phyloP scores from a whole-genome alignment of 2,888 invertebrate species.

The Euzophera pinguis region DNA sequence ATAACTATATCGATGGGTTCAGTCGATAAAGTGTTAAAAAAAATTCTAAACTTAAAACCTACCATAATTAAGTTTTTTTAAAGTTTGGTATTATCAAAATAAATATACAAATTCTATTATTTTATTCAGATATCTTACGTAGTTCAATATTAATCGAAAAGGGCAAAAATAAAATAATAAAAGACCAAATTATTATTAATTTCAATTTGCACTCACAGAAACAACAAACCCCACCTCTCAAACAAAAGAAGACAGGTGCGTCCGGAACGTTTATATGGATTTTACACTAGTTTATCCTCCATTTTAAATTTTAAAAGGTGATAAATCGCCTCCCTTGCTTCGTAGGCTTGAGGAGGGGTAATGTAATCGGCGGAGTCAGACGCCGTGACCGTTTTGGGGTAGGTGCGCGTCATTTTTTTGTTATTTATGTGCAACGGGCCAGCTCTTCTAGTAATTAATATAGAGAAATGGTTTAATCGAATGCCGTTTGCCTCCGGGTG shows the following conservation, averaged over 20 bases:
- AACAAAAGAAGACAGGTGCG: conserved; percentile 42
- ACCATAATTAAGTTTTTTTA: too few relatives aligned
- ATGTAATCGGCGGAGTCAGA: conserved; percentile 58
- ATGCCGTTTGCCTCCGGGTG: conserved; percentile 58
- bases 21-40: too few relatives aligned
- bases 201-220: not conserved
- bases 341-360: conserved; percentile 45
- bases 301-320: conserved; percentile 49
- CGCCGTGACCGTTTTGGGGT: conserved; percentile 86
- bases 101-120: too few relatives aligned
- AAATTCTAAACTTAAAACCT: too few relatives aligned
- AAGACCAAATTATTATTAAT: not conserved
- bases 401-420: conserved; percentile 49
- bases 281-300: conserved; percentile 37
- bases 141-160: too few relatives aligned
- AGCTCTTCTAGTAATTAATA: conserved; percentile 63
- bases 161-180: not conserved
- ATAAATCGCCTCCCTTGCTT: conserved; percentile 58
- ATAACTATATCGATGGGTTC: too few relatives aligned
- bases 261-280: conserved; percentile 41
- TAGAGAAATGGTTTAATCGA: conserved; percentile 61
- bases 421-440: conserved; percentile 56
- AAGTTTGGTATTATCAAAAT: too few relatives aligned
- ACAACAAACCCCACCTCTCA: conserved; percentile 6
- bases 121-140: too few relatives aligned